Evolutionary conservation across 2,113 vertebrate species (phyloP).

Genomic region (Arenaria interpres): DNA sequence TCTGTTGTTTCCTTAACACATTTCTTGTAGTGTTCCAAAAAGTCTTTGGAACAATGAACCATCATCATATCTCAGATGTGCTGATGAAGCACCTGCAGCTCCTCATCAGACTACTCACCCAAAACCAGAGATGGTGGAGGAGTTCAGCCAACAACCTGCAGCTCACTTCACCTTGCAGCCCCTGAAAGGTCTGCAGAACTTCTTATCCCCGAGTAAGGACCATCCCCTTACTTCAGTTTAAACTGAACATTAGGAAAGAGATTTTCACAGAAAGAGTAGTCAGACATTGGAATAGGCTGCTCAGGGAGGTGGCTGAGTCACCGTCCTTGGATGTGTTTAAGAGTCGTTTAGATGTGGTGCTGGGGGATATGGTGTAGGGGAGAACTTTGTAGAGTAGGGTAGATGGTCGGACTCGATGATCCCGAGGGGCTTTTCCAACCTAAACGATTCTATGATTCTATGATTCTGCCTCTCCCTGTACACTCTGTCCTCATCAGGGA

Average conservation of each 20-base stretch:
- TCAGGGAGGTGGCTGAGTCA: no score
- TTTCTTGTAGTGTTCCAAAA: not conserved
- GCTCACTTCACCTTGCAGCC: not conserved
- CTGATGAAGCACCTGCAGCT: not conserved
- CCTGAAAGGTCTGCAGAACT: not conserved
- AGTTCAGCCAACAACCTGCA: not conserved
- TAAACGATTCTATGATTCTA: no score
- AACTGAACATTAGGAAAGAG: no score
- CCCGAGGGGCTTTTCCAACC: no score
- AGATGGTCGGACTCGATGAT: no score
- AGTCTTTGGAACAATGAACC: not conserved
- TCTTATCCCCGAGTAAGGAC: not conserved
- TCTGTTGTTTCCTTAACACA: not conserved
- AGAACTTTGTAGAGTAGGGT: no score
- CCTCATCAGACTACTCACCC: not conserved
- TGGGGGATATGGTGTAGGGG: no score
- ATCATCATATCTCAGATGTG: not conserved
- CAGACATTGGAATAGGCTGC: no score
- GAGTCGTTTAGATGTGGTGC: no score
- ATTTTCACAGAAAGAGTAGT: no score
- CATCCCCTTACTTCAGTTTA: no score
- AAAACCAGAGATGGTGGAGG: not conserved
- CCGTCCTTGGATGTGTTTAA: no score
- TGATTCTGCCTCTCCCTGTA: not conserved
- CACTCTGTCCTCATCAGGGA: not conserved